Conservation (phyloP, 2,113 vertebrate species). For the Pomatorhinus ruficollis region DNA sequence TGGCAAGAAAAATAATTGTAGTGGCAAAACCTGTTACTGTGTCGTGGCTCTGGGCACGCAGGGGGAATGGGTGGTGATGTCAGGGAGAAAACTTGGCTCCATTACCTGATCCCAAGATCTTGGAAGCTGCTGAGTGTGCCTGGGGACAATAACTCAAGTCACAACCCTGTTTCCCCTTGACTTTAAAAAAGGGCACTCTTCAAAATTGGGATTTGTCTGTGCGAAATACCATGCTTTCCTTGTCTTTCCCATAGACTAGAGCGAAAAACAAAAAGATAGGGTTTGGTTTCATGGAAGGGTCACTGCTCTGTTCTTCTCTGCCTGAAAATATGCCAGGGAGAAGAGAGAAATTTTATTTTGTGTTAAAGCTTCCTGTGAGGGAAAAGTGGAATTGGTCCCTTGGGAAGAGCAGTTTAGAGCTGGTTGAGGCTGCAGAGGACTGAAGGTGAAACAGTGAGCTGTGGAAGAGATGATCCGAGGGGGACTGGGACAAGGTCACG, state of each 20-base stretch:
- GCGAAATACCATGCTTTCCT: background rate
- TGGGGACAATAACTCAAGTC: background rate
- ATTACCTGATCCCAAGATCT: background rate
- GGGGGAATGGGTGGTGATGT: background rate
- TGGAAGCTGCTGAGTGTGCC: background rate
- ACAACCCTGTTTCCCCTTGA: background rate
- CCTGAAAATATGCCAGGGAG: background rate
- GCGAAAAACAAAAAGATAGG: background rate
- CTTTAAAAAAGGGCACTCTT: background rate
- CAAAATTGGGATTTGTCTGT: background rate
- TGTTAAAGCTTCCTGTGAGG: background rate
- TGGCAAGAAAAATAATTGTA: background rate
- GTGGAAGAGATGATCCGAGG: background rate
- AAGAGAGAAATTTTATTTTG: background rate
- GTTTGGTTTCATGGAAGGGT: background rate
- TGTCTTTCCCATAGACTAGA: background rate
- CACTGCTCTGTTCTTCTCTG: background rate
- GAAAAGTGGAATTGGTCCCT: background rate
- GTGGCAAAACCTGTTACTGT: constrained; percentile 24
- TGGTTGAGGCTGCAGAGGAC: background rate
- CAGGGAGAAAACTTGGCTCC: background rate
- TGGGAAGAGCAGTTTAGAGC: background rate
- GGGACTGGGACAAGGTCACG: background rate
- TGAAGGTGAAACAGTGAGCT: background rate
- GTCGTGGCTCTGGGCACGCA: background rate